Percentiles rank a stretch among this genome's conserved stretches.
Conservation (phyloP, 2,888 invertebrate genomes). For the Aphodius granarius region DNA sequence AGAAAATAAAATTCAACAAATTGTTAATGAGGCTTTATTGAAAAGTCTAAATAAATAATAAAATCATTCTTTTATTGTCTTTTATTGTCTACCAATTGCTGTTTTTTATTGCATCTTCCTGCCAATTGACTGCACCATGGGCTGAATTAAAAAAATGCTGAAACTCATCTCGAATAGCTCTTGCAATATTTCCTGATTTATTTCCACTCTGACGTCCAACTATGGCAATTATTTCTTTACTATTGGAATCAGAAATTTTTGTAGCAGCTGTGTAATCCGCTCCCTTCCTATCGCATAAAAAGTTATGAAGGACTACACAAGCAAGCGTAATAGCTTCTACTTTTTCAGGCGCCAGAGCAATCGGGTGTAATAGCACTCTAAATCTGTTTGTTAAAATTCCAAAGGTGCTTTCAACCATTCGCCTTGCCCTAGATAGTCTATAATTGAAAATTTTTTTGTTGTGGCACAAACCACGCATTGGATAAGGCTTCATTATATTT, state of each 20-base stretch:
- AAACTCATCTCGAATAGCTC: not conserved
- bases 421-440: slow-evolving; percentile 32
- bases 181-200: not conserved
- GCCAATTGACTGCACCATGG: not conserved
- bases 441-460: slow-evolving; percentile 41
- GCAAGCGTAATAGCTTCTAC: slow-evolving; percentile 24
- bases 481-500: too few relatives aligned
- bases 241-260: not conserved
- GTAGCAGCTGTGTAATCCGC: not conserved
- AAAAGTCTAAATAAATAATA: not conserved
- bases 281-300: slow-evolving; percentile 16
- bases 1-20: not conserved
- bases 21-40: not conserved
- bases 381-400: slow-evolving; percentile 30
- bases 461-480: slow-evolving; percentile 37
- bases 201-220: not conserved
- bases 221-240: not conserved
- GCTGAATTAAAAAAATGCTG: not conserved
- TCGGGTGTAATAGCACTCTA: slow-evolving; percentile 28
- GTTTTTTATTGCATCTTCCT: not conserved
- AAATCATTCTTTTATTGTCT: not conserved
- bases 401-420: slow-evolving; percentile 30
- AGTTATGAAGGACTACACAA: slow-evolving; percentile 30
- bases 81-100: not conserved
- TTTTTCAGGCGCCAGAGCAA: slow-evolving; percentile 24